Evolutionary conservation across 2,888 invertebrate genomes (phyloP).

Genomic region (Laothoe populi): DNA sequence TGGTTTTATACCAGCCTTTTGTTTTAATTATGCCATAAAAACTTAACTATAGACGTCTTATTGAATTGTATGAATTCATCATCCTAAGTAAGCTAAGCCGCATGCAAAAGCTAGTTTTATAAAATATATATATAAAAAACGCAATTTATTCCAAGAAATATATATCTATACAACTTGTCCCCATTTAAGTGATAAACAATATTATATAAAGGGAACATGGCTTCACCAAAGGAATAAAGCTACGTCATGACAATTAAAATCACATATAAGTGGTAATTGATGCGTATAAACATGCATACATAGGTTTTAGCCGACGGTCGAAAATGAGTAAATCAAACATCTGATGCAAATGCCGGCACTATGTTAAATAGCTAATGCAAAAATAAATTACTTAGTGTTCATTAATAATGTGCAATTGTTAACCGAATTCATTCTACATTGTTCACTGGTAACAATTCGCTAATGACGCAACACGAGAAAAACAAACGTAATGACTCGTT

Average conservation of each 20-base stretch:
- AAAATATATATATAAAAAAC: too few species aligned
- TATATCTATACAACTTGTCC: too few species aligned
- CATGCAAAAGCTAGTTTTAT: too few species aligned
- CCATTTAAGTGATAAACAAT: too few species aligned
- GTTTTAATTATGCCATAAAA: too few species aligned
- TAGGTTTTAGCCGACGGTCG: not conserved
- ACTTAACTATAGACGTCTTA: too few species aligned
- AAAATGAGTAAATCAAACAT: slow-evolving; percentile 6
- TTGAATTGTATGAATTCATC: too few species aligned
- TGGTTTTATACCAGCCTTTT: too few species aligned
- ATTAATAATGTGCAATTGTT: slow-evolving; percentile 2
- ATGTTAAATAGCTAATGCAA: not conserved
- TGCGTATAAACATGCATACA: not conserved
- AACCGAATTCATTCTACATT: not conserved
- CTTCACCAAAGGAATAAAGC: not conserved
- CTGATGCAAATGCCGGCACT: slow-evolving; percentile 12
- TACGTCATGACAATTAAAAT: not conserved
- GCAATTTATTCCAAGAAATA: too few species aligned
- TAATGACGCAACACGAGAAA: not conserved
- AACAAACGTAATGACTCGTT: not conserved
- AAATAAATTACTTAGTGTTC: slow-evolving; percentile 25
- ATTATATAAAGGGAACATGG: not conserved
- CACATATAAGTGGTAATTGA: not conserved
- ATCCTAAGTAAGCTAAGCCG: too few species aligned
- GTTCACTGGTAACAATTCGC: not conserved